Conservation (phyloP, 2,888 invertebrate species). For the Drosophila melanosoma region DNA sequence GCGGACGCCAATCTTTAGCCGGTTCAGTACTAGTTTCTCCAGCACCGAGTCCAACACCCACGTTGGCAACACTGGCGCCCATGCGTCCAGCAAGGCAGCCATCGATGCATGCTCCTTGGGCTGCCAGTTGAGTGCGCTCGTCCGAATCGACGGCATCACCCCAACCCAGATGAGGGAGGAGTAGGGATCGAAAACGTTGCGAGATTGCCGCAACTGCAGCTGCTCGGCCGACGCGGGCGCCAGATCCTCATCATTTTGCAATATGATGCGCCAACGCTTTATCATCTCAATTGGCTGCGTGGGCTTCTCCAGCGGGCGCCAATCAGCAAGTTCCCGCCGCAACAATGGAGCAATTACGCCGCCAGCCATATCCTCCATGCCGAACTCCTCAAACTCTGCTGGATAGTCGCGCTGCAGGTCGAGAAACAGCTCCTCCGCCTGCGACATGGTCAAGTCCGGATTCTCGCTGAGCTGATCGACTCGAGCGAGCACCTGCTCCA, state of each 20-base stretch:
- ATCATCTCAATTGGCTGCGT: constrained; percentile 88
- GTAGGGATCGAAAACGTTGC: constrained; percentile 88
- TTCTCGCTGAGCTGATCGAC: constrained; percentile 87
- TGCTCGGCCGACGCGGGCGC: background rate
- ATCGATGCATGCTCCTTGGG: constrained; percentile 92
- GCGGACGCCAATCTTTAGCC: constrained; percentile 90
- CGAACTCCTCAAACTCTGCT: constrained; percentile 93
- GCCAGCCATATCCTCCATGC: constrained; percentile 92
- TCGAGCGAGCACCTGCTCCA: constrained; percentile 89
- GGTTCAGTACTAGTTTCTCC: constrained; percentile 93
- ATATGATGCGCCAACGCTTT: constrained; percentile 89
- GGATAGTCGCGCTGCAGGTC: constrained; percentile 87
- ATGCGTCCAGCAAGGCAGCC: constrained; percentile 91
- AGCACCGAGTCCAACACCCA: constrained; percentile 94
- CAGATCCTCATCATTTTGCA: constrained; percentile 77
- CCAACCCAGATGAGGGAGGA: constrained; percentile 94
- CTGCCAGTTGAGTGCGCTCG: constrained; percentile 90
- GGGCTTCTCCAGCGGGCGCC: constrained; percentile 92
- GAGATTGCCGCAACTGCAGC: constrained; percentile 1
- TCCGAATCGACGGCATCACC: constrained; percentile 92
- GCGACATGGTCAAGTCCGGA: constrained; percentile 83
- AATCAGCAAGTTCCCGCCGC: constrained; percentile 89
- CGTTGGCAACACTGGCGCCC: constrained; percentile 91
- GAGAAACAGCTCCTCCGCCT: constrained; percentile 84
- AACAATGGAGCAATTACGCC: constrained; percentile 94